Conservation (phyloP, 2,888 invertebrate species). For the Eueremaeus valkanovi region DNA sequence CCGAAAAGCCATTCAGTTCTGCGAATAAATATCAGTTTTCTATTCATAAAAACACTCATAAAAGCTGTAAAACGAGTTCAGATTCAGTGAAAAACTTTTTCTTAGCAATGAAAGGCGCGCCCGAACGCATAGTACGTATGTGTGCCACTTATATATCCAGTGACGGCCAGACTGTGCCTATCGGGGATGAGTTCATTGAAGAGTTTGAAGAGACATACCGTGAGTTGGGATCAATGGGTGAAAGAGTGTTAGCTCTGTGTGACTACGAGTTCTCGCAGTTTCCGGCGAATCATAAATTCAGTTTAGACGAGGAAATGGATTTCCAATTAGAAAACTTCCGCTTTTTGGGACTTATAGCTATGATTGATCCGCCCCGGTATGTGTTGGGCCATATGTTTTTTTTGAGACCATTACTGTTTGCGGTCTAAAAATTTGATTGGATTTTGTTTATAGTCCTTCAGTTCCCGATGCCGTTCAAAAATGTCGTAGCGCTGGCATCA, state of each 20-base stretch:
- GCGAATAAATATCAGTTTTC: slow-evolving; percentile 53
- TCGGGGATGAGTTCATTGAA: slow-evolving; percentile 57
- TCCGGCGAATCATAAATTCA: slow-evolving; percentile 48
- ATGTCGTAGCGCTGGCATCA: slow-evolving; percentile 53
- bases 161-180: slow-evolving; percentile 50
- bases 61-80: too few species aligned
- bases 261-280: slow-evolving; percentile 48
- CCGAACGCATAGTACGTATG: slow-evolving; percentile 55
- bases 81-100: slow-evolving; percentile 46
- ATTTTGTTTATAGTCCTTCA: slow-evolving; percentile 49
- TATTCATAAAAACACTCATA: slow-evolving; percentile 27
- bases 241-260: slow-evolving; percentile 61
- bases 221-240: slow-evolving; percentile 76
- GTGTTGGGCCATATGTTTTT: not conserved
- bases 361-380: slow-evolving; percentile 52
- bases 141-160: slow-evolving; percentile 57
- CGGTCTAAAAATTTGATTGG: not conserved
- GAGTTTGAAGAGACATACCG: slow-evolving; percentile 64
- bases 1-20: slow-evolving; percentile 55
- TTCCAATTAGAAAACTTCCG: slow-evolving; percentile 50
- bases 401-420: not conserved
- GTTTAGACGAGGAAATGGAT: slow-evolving; percentile 51
- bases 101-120: slow-evolving; percentile 59
- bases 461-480: slow-evolving; percentile 52
- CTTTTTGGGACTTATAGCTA: slow-evolving; percentile 52